A percentile compares a stretch with the other conserved stretches of the same genome.
Evolutionary conservation across 2,113 vertebrate genomes (phyloP).

Genomic region (Callipepla californica): DNA sequence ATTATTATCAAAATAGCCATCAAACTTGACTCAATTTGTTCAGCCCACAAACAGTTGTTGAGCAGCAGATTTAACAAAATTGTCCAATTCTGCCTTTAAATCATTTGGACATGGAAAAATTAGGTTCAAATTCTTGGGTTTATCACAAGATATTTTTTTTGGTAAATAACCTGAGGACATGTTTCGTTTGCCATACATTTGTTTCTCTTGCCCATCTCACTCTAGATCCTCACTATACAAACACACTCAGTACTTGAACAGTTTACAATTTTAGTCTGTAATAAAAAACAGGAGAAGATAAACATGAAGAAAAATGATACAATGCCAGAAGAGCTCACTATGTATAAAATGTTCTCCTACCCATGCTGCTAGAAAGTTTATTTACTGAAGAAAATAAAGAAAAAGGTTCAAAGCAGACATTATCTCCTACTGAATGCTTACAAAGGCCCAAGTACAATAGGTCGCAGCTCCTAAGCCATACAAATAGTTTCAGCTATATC

Average conservation of each 20-base stretch:
- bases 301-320: neutral
- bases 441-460: neutral
- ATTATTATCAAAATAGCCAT: neutral
- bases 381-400: neutral
- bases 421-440: neutral
- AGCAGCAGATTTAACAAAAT: neutral
- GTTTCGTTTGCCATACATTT: neutral
- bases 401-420: neutral
- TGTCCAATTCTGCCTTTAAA: neutral
- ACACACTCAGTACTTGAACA: neutral
- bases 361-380: neutral
- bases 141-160: neutral
- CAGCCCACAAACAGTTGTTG: fast-evolving
- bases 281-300: neutral
- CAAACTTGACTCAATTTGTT: neutral
- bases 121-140: neutral
- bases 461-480: neutral
- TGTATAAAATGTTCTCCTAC: neutral
- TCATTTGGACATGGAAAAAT: neutral
- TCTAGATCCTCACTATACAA: neutral
- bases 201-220: neutral
- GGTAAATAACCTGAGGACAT: neutral
- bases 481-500: neutral
- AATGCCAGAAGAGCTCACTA: neutral
- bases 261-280: neutral